Percentiles rank a stretch among this genome's conserved stretches.
Conservation (phyloP, 2,113 vertebrate genomes). For the Glaucidium brasilianum region DNA sequence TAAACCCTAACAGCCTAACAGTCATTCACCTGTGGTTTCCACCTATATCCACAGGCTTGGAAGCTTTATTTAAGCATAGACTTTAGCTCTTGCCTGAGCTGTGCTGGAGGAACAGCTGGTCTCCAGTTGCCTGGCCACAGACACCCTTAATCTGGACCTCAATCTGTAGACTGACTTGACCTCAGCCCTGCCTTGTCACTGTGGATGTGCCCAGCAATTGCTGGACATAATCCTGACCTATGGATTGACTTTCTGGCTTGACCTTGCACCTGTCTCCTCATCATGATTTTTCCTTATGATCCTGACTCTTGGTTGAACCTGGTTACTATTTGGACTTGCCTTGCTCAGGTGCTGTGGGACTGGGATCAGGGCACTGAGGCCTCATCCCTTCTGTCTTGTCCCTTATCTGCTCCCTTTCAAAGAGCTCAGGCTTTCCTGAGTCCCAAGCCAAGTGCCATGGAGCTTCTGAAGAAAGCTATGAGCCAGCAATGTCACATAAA, state of each 20-base stretch:
- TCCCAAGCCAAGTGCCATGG: neutral
- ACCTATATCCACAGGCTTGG: neutral
- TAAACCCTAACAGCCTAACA: neutral
- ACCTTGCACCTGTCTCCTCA: neutral
- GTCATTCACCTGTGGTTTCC: neutral
- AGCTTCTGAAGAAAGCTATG: neutral
- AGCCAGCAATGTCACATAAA: neutral
- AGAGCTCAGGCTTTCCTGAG: neutral
- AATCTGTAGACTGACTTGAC: too few relatives aligned
- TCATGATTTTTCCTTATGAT: neutral
- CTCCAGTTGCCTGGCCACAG: neutral
- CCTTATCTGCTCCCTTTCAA: neutral
- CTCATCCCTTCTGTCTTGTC: neutral
- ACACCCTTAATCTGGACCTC: neutral
- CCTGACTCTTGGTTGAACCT: neutral
- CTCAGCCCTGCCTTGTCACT: neutral
- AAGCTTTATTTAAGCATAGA: neutral
- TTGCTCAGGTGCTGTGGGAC: neutral
- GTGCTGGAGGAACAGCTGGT: neutral
- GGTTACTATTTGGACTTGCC: neutral
- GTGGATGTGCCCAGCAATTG: neutral
- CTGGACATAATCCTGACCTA: neutral
- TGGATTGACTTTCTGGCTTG: neutral
- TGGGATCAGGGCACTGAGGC: neutral
- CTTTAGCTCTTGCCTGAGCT: neutral